Percentiles rank a stretch among this genome's conserved stretches.
Evolutionary conservation across 2,888 invertebrate species (phyloP).

Genomic region (Busseola fusca): DNA sequence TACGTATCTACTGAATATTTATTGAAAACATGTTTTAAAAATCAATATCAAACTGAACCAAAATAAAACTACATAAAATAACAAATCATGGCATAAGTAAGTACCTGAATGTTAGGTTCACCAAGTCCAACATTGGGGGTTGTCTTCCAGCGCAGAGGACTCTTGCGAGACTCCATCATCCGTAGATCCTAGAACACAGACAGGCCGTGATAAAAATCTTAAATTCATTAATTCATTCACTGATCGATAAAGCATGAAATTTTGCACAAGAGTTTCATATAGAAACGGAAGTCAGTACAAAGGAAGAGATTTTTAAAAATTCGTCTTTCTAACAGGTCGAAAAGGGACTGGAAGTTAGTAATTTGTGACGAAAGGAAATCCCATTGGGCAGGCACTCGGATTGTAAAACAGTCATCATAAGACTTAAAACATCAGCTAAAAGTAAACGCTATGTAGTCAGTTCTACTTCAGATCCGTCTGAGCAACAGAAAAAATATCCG

Average conservation of each 20-base stretch:
- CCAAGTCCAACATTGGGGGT: slow-evolving; percentile 24
- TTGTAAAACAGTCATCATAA: not conserved
- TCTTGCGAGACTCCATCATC: slow-evolving; percentile 49
- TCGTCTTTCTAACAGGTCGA: not conserved
- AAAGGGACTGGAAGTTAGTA: not conserved
- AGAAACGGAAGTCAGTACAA: not conserved
- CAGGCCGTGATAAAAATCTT: not conserved
- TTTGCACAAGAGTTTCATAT: not conserved
- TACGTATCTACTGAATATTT: not conserved
- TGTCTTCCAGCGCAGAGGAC: slow-evolving; percentile 55
- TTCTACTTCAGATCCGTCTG: not conserved
- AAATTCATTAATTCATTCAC: not conserved
- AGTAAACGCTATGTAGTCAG: not conserved
- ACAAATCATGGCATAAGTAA: not conserved
- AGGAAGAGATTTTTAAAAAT: not conserved
- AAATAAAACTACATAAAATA: not conserved
- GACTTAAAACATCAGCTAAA: not conserved
- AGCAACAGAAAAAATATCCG: not conserved
- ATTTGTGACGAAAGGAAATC: not conserved
- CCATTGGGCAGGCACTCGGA: not conserved
- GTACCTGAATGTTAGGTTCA: slow-evolving; percentile 53
- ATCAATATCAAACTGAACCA: not conserved
- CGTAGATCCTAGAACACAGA: slow-evolving; percentile 52
- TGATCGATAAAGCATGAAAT: not conserved
- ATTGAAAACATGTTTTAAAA: not conserved